Base-by-base conservation (phyloP, 37 sponge, comb jelly and placozoan genomes). In the Beroe ovata region DNA sequence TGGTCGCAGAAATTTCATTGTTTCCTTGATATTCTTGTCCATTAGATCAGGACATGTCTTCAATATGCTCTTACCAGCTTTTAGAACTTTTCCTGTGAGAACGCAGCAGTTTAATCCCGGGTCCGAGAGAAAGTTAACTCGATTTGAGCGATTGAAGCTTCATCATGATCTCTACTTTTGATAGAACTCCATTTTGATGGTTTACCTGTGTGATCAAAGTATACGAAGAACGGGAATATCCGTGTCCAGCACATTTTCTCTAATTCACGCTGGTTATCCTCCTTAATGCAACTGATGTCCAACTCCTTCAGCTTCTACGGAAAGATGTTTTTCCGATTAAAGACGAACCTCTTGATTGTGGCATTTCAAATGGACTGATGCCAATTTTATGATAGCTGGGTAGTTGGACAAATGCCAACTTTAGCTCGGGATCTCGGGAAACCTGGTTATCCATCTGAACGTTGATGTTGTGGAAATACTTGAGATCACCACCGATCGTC, bases 401-500 rank as follows among this genome's bases (percentile, higher is more conserved):
- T n/a, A n/a, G n/a, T n/a, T n/a, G n/a, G n/a, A n/a, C n/a, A n/a
- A n/a, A n/a, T n/a, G n/a, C n/a, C n/a, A n/a, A n/a, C n/a, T n/a
- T n/a, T n/a, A n/a, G 18, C 18, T 58, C 16, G n/a, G n/a, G n/a
- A n/a, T n/a, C n/a, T n/a, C n/a, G n/a, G n/a, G n/a, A 28, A 25
- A 69, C 71, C 71, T 69, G 38, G 25, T 69, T 69, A 28, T 69
- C 71, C 71, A 69, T 69, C 20, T 69, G 38, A 4, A 69, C 38
- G 38, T 69, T 29, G 25, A 69, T 35, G 38, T 69, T 16, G 38
- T 69, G 71, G 19, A 69, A 35, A 21, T 21, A 69, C 38, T 28
- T 69, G 23, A 6, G 23, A 33, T 36, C 38, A 2, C 71, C 71
- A 21, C 26, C 36, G 36, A 29, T 35, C 3, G 26, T 25, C 38